A percentile compares a stretch with the other conserved stretches of the same genome.
Evolutionary conservation across 2,113 vertebrate species (phyloP).

Genomic region (Hyperopisus bebe): DNA sequence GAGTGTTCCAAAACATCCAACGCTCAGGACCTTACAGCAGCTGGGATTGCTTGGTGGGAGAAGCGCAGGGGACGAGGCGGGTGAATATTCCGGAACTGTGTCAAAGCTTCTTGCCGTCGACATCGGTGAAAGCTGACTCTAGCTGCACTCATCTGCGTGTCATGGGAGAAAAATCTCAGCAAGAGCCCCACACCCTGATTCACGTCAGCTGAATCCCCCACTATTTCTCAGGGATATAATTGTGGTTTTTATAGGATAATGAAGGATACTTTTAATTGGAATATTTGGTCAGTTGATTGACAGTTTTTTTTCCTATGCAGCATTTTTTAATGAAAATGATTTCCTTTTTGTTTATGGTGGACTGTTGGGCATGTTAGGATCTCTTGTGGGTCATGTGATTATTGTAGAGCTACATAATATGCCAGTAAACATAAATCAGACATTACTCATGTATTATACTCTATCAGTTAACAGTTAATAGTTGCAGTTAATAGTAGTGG

Average conservation of each 20-base stretch:
- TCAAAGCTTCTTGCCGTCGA: neutral
- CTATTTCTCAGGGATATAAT: neutral
- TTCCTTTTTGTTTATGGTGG: neutral
- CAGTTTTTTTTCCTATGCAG: neutral
- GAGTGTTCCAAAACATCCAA: neutral
- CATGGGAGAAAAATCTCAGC: neutral
- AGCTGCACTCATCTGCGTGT: neutral
- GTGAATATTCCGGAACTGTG: neutral
- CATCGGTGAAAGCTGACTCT: neutral
- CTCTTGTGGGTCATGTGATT: neutral
- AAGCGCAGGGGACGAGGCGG: neutral
- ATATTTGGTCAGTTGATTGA: neutral
- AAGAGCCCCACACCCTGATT: neutral
- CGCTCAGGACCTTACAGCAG: no score
- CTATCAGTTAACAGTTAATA: neutral
- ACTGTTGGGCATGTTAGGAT: neutral
- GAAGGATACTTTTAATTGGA: neutral
- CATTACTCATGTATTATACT: neutral
- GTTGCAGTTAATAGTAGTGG: neutral
- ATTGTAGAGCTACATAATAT: neutral
- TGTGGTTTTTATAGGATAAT: neutral
- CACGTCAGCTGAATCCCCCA: neutral
- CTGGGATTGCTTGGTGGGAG: neutral
- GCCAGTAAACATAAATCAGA: neutral
- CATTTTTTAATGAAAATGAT: neutral